A percentile compares a stretch with the other conserved stretches of the same genome.
These are phyloP conservation scores for Opisthograptis luteolata DNA, from an alignment of 2,888 invertebrate genomes.

Conservation along the genomic window DNA sequence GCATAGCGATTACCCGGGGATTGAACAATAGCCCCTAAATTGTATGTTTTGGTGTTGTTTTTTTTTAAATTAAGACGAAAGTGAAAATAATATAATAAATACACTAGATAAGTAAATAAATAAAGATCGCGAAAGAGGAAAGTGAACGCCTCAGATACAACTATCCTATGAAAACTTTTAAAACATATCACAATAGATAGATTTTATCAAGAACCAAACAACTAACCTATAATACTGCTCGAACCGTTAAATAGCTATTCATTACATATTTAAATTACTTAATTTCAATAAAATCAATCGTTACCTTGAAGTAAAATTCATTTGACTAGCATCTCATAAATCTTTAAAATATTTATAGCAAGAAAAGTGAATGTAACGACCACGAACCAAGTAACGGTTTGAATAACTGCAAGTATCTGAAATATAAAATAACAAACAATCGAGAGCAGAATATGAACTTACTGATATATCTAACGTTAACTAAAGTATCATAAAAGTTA, in stretches of 20 bases:
- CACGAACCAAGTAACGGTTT: constrained; percentile 13
- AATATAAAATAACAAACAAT: constrained; percentile 1
- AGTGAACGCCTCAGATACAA: constrained; percentile 44
- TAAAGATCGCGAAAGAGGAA: constrained; percentile 23
- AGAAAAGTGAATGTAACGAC: constrained; percentile 4
- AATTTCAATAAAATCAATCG: constrained; percentile 67
- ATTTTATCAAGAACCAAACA: constrained; percentile 67
- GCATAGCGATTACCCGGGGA: too few species aligned
- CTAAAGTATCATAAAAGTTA: constrained; percentile 31
- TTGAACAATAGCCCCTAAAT: too few species aligned
- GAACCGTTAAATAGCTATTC: constrained; percentile 65
- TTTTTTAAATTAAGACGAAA: constrained; percentile 21
- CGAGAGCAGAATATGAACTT: constrained; percentile 10
- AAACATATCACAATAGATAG: constrained; percentile 70
- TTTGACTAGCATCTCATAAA: constrained; percentile 81
- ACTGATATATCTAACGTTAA: constrained; percentile 20
- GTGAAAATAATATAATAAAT: constrained; percentile 34
- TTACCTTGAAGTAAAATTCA: constrained; percentile 69
- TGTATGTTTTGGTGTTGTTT: constrained; percentile 23
- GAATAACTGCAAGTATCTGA: constrained; percentile 8
- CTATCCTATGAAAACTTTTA: constrained; percentile 56
- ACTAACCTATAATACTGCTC: constrained; percentile 83
- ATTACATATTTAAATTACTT: constrained; percentile 59
- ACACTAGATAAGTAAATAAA: constrained; percentile 37
- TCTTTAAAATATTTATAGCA: constrained; percentile 39